Evolutionary conservation across 1,140 invertebrate genomes (phyloP).

Genomic region (Leptinotarsa undecemlineata): DNA sequence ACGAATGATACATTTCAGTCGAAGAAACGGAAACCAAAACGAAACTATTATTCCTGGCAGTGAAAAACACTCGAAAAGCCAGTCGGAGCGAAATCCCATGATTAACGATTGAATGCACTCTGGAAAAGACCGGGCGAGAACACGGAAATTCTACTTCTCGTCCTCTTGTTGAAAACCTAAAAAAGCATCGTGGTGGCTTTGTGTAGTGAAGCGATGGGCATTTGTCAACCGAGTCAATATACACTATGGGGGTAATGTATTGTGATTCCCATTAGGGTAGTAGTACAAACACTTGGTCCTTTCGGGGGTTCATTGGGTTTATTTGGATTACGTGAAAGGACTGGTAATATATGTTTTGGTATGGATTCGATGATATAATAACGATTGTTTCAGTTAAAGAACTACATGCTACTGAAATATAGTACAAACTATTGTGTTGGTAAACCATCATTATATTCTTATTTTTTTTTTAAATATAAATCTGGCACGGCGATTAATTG

Average conservation of each 20-base stretch:
- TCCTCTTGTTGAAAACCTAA: conserved; percentile 46
- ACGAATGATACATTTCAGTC: conserved; percentile 25
- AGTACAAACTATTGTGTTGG: background rate
- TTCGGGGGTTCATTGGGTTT: conserved; percentile 11
- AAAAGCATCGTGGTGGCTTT: conserved; percentile 49
- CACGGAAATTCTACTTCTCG: conserved; percentile 52
- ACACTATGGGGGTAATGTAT: conserved; percentile 47
- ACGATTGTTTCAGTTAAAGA: too few relatives aligned
- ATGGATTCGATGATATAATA: too few relatives aligned
- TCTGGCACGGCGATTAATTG: too few relatives aligned
- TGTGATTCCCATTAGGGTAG: conserved; percentile 49
- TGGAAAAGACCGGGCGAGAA: conserved; percentile 48
- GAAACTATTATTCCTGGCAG: conserved; percentile 40
- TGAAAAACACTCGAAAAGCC: conserved; percentile 39
- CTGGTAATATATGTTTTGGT: background rate
- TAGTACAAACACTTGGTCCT: conserved; percentile 34
- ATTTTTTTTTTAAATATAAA: too few relatives aligned
- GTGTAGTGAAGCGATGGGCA: conserved; percentile 48
- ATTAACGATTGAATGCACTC: conserved; percentile 54
- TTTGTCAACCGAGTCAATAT: conserved; percentile 50
- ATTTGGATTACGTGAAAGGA: background rate
- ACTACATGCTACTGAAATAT: too few relatives aligned
- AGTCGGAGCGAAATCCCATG: conserved; percentile 49
- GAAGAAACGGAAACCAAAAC: conserved; percentile 31
- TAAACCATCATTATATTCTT: too few relatives aligned